Conservation (phyloP, 2,888 invertebrate species). For the Synergus laeviventris region DNA sequence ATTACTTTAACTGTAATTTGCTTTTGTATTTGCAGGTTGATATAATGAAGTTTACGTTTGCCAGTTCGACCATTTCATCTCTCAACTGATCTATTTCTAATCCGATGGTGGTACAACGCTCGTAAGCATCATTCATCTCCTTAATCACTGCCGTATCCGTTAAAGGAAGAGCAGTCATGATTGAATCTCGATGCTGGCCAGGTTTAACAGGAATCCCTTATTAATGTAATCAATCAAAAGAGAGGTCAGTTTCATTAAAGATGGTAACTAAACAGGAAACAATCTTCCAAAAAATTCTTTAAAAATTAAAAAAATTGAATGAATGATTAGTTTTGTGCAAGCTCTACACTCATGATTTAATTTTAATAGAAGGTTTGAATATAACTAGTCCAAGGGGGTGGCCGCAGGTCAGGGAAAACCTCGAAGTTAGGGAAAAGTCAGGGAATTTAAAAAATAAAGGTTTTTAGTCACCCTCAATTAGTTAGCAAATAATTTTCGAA, state of each 20-base stretch:
- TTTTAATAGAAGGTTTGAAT: not conserved
- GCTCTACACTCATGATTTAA: not conserved
- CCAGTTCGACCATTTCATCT: slow-evolving; percentile 70
- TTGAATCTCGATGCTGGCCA: slow-evolving; percentile 17
- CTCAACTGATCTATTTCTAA: slow-evolving; percentile 74
- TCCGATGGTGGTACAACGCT: slow-evolving; percentile 66
- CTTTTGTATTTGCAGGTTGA: not conserved
- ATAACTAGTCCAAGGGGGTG: not conserved
- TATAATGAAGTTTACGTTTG: slow-evolving; percentile 14
- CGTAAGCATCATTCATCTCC: slow-evolving; percentile 76
- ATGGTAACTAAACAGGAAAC: not conserved
- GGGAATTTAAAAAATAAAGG: too few species aligned
- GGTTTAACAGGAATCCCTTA: slow-evolving; percentile 22
- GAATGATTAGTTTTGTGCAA: not conserved
- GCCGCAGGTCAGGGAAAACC: too few species aligned
- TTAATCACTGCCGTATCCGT: slow-evolving; percentile 66
- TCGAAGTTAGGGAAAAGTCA: too few species aligned
- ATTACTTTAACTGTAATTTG: not conserved
- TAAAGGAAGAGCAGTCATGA: slow-evolving; percentile 51
- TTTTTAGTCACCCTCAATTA: too few species aligned
- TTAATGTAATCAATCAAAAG: not conserved
- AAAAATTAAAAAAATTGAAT: not conserved
- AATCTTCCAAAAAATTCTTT: not conserved
- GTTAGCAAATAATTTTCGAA: not conserved
- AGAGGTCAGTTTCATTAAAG: slow-evolving; percentile 18